These are phyloP conservation scores for Passer montanus DNA, from an alignment of 2,113 vertebrate species.

Conservation along the genomic window DNA sequence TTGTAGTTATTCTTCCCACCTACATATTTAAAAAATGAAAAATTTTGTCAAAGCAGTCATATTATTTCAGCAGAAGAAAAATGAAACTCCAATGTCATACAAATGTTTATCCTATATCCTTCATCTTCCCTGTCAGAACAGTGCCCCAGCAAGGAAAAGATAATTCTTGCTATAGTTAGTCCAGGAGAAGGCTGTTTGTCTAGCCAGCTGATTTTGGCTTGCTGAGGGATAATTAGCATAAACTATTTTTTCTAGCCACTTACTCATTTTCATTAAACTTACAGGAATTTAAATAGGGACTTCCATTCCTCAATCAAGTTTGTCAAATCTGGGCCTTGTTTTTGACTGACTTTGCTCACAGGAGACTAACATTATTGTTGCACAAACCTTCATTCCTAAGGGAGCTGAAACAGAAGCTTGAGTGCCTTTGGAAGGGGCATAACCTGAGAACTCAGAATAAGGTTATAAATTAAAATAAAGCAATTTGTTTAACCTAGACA, in stretches of 20 bases:
- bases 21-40: neutral
- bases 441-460: neutral
- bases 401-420: neutral
- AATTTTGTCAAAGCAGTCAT: neutral
- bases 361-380: neutral
- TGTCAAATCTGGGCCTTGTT: neutral
- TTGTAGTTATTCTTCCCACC: neutral
- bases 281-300: neutral
- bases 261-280: neutral
- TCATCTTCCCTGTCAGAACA: neutral
- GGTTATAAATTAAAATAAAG: neutral
- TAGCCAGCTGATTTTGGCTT: neutral
- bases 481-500: neutral
- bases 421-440: neutral
- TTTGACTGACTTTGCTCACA: neutral
- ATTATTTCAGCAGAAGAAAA: neutral
- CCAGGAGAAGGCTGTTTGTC: neutral
- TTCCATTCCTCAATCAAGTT: neutral
- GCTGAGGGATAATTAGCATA: neutral
- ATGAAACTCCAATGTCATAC: neutral
- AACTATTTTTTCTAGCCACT: conserved; percentile 4
- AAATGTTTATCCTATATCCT: neutral
- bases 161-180: neutral
- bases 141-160: neutral
- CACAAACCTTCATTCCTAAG: neutral